Evolutionary conservation across 2,797 vertebrate genomes (phyloP), one percentile per base, ranked within the genome.

Genomic region (Babyrousa celebensis): DNA sequence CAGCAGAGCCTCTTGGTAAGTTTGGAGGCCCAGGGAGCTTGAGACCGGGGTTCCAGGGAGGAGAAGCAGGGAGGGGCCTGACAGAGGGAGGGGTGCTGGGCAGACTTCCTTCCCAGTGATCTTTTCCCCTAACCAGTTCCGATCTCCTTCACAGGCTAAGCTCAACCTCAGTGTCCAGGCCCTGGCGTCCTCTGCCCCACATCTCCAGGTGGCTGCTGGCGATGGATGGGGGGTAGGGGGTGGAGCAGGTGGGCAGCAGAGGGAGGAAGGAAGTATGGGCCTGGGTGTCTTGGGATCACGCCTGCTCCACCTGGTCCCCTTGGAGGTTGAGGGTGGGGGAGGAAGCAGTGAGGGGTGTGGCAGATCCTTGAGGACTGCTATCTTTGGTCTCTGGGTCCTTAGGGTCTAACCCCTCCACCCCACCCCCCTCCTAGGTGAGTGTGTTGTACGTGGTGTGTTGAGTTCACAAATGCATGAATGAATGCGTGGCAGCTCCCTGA

Each of bases 1-100:
- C 98, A 98, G 94, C 97, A 98, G 90, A 94, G 58, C 40, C 93
- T 98, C 3, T 96, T 98, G 98, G 99, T 99, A 94, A 98, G 98
- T 97, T 7, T 0, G 0, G 23, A 65, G 5, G 23, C 21, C 17
- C 43, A 48, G 68, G 63, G 67, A 84, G 54, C 18, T 21, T 36
- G 20, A 21, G 68, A 14, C 12, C 43, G 43, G 43, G 43, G 43
- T 48, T 10, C 43, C 58, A 18, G 32, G 74, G 20, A 43, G 21
- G 68, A 29, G 21, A 70, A 0, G 14, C 25, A 6, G 16, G 29
- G n/a, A 40, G 5, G 21, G 32, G 8, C 10, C 6, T 2, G 5
- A 40, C 83, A 17, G 32, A 48, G 2, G 79, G 16, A 23, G 4
- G 20, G 14, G 48, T 7, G 12, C 32, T 0, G 0, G 1, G 1